A percentile compares a stretch with the other conserved stretches of the same genome.
Evolutionary conservation across 2,797 vertebrate species (phyloP).

Genomic region (Anas bahamensis): DNA sequence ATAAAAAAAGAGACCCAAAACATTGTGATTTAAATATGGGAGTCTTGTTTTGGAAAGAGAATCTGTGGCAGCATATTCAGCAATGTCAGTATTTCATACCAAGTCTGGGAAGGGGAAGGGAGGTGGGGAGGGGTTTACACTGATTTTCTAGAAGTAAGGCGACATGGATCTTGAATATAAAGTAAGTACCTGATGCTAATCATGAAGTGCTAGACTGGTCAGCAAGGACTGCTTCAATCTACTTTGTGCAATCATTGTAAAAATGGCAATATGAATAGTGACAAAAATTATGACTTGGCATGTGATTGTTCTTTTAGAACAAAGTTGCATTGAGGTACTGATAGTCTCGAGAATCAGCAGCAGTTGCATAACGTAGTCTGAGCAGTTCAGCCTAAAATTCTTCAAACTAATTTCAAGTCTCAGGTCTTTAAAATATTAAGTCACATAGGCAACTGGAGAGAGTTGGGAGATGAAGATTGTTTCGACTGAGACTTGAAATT

Average conservation of each 20-base stretch:
- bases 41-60: not conserved
- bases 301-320: not conserved
- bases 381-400: not conserved
- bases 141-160: not conserved
- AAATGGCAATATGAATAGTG: not conserved
- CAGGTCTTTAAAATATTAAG: not conserved
- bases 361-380: not conserved
- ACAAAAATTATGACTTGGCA: not conserved
- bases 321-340: not conserved
- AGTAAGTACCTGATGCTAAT: slow-evolving; percentile 2
- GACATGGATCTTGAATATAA: not conserved
- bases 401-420: not conserved
- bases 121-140: not conserved
- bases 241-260: not conserved
- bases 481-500: not conserved
- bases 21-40: not conserved
- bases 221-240: not conserved
- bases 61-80: not conserved
- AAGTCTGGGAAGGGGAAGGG: not conserved
- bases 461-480: not conserved
- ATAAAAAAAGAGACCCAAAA: not conserved
- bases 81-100: not conserved
- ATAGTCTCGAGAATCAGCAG: not conserved
- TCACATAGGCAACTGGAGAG: not conserved
- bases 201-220: not conserved